Percentiles rank a stretch among this genome's conserved stretches.
phyloP scores from a whole-genome alignment of 2,797 vertebrate species.

The Craterocephalus amniculus region DNA sequence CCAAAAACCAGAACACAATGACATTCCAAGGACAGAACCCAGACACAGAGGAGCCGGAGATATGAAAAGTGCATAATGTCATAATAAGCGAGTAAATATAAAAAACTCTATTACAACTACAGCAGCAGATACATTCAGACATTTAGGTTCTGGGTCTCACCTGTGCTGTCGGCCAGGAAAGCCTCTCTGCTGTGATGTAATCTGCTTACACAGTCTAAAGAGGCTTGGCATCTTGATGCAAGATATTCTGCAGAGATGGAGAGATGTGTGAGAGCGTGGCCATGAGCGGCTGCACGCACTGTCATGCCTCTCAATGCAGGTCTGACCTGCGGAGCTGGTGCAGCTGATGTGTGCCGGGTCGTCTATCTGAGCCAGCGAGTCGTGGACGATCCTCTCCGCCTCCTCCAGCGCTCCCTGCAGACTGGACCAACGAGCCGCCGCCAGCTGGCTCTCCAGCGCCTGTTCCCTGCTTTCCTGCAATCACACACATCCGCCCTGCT shows the following conservation, averaged over 20 bases:
- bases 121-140: background rate
- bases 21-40: no score
- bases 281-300: background rate
- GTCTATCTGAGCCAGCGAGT: conserved; percentile 87
- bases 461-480: conserved; percentile 83
- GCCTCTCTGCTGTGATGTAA: conserved; percentile 79
- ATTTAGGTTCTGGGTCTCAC: conserved; percentile 74
- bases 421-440: conserved; percentile 80
- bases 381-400: conserved; percentile 86
- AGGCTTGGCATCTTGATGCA: conserved; percentile 85
- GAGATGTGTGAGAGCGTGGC: background rate
- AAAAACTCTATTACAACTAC: no score
- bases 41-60: no score
- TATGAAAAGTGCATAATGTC: no score
- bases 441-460: conserved; percentile 77
- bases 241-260: conserved; percentile 88
- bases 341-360: conserved; percentile 90
- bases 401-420: conserved; percentile 82
- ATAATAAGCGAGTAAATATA: no score
- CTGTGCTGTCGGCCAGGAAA: conserved; percentile 81
- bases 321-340: conserved; percentile 89
- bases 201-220: conserved; percentile 83
- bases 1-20: no score
- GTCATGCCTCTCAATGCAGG: no score
- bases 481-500: background rate